phyloP scores from a whole-genome alignment of 2,797 vertebrate species.

The Sorex maritimensis region DNA sequence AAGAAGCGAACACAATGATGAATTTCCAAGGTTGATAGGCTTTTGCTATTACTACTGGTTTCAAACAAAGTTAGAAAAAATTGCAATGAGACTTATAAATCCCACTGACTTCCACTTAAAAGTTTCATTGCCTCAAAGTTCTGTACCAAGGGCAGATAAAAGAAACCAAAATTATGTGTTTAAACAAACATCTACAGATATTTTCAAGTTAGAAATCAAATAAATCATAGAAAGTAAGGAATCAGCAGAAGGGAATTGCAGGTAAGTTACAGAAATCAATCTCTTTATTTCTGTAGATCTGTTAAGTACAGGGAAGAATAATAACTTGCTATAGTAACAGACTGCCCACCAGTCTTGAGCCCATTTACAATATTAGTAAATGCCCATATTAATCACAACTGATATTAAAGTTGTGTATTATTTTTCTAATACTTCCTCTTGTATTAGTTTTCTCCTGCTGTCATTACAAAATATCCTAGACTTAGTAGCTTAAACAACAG shows the following conservation, averaged over 20 bases:
- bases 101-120: background rate
- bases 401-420: background rate
- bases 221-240: background rate
- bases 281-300: background rate
- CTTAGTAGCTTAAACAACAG: background rate
- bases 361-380: background rate
- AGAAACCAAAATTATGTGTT: background rate
- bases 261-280: background rate
- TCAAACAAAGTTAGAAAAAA: slow-evolving; percentile 35
- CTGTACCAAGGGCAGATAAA: slow-evolving; percentile 2
- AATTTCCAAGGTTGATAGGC: background rate
- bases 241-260: background rate
- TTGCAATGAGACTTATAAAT: background rate
- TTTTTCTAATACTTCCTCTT: background rate
- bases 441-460: background rate
- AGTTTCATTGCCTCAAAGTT: slow-evolving; percentile 4
- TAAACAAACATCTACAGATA: background rate
- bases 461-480: background rate
- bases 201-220: background rate
- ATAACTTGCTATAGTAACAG: background rate
- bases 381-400: background rate
- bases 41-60: background rate
- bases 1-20: background rate
- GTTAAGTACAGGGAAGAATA: background rate
- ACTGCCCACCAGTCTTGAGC: background rate